Percentiles rank a stretch among this genome's conserved stretches.
phyloP scores from a whole-genome alignment of 2,113 vertebrate genomes.

The Paradisaea rubra region DNA sequence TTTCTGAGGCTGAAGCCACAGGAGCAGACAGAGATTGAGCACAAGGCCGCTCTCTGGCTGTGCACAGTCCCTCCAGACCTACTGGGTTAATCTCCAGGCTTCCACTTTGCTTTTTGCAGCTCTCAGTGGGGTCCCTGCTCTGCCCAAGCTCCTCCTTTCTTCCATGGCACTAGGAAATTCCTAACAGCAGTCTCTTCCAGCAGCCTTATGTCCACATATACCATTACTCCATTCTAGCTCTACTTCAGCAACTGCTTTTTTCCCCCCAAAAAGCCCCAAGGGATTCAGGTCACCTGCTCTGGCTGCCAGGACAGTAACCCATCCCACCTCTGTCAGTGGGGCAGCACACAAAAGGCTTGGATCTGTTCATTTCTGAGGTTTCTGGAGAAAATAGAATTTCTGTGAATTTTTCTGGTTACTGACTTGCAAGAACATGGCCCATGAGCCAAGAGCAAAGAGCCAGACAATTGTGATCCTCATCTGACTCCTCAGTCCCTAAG shows the following conservation, averaged over 20 bases:
- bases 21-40: background rate
- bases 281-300: background rate
- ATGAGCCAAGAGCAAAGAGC: background rate
- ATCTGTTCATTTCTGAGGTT: background rate
- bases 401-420: background rate
- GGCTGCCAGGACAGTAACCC: background rate
- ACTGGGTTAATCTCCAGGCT: background rate
- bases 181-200: background rate
- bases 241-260: background rate
- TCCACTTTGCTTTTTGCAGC: background rate
- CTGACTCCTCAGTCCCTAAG: background rate
- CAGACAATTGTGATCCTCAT: background rate
- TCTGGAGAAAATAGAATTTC: background rate
- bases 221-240: background rate
- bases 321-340: background rate
- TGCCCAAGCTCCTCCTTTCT: background rate
- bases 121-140: background rate
- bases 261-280: rapidly evolving
- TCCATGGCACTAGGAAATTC: background rate
- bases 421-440: background rate
- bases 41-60: background rate
- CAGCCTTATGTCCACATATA: background rate
- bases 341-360: background rate
- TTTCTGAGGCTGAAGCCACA: background rate
- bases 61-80: background rate